phyloP scores from a whole-genome alignment of 1,140 invertebrate species.

The Copidosoma floridanum region DNA sequence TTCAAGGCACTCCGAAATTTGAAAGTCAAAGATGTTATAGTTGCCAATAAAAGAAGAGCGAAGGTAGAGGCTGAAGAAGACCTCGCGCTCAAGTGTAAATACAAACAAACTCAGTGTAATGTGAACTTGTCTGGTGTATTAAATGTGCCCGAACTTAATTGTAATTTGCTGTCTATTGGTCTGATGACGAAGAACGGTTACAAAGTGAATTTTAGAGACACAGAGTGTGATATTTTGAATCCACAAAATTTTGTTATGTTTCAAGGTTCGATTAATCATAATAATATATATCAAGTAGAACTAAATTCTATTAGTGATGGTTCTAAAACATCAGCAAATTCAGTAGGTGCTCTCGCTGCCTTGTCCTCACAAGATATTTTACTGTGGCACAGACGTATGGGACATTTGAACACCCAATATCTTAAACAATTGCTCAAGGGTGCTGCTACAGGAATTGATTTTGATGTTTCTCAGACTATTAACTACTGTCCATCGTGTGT shows the following conservation, averaged over 20 bases:
- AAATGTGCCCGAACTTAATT: background rate
- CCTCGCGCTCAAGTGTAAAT: background rate
- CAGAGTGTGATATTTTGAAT: background rate
- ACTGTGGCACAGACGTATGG: too few relatives aligned
- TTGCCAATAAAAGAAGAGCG: background rate
- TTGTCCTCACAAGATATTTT: too few relatives aligned
- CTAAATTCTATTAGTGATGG: too few relatives aligned
- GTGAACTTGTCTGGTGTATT: background rate
- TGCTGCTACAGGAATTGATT: background rate
- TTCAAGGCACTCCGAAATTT: background rate
- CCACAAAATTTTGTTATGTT: too few relatives aligned
- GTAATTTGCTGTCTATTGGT: background rate
- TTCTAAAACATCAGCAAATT: too few relatives aligned
- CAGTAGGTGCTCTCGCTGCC: background rate
- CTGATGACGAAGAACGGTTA: background rate
- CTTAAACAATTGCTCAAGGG: background rate
- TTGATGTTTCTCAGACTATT: too few relatives aligned
- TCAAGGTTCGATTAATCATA: too few relatives aligned
- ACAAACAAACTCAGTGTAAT: background rate
- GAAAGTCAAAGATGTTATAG: background rate
- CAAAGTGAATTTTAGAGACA: background rate
- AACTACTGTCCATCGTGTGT: background rate
- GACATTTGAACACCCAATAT: background rate
- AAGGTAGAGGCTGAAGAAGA: background rate
- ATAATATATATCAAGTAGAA: too few relatives aligned